Evolutionary conservation across 2,797 vertebrate genomes (phyloP), one percentile per base, ranked within the genome.

Genomic region (Ataeniobius toweri): DNA sequence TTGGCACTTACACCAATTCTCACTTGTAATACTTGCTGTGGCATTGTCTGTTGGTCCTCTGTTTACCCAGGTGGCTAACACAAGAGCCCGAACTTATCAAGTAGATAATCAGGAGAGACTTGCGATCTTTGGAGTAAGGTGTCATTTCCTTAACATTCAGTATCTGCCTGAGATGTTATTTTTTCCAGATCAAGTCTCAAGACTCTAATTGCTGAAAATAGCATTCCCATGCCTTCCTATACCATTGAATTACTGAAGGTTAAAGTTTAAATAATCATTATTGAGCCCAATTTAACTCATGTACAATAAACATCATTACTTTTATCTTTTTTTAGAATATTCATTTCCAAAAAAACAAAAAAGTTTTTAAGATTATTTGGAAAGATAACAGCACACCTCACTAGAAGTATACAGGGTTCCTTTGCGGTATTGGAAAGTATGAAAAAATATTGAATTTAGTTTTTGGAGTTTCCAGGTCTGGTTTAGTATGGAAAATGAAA

Each of bases 41-140:
- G 75, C 36, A 63, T 65, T 65, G 69, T 86, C 84, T 83, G 83
- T 26, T 71, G 80, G 61, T 78, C 77, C 82, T 92, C 88, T 92
- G 92, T 93, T 91, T 90, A 87, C 90, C 88, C 90, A 86, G 88
- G 91, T 92, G 91, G 84, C 81, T 73, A 73, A 87, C 76, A 81
- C 71, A 80, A 80, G 83, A 83, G 83, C 73, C 72, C 69, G 81
- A 79, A 78, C 73, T 83, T 72, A 67, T 80, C 59, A 79, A 85
- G 79, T n/a, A 72, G 80, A 83, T 83, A 78, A 74, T 78, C 72
- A 59, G 44, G 55, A 74, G 65, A 80, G 80, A 85, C 78, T 88
- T 83, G 74, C 87, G 88, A 82, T 88, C 85, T 80, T 75, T 74
- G 79, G 80, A 88, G 85, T 90, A 89, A 86, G 89, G 22, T 86